phyloP scores from a whole-genome alignment of 1,140 invertebrate species.

The Cephus cinctus region DNA sequence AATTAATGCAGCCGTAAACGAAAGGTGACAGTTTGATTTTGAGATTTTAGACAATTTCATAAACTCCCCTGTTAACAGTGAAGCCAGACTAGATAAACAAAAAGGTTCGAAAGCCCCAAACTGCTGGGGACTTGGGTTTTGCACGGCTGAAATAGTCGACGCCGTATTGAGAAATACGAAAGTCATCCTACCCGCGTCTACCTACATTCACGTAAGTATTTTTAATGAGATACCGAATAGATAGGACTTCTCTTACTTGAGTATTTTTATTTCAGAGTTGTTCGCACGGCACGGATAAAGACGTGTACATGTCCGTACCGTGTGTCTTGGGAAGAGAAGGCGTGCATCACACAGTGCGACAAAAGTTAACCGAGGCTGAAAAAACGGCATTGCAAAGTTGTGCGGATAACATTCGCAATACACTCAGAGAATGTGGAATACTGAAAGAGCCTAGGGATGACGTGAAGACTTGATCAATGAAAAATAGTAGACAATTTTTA shows the following conservation, averaged over 20 bases:
- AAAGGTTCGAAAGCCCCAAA: conserved; percentile 54
- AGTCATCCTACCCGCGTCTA: conserved; percentile 58
- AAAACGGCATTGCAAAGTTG: conserved; percentile 53
- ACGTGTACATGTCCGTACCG: conserved; percentile 64
- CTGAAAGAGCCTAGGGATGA: conserved; percentile 31
- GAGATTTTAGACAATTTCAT: conserved; percentile 12
- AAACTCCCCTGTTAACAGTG: conserved; percentile 38
- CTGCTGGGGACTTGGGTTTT: conserved; percentile 59
- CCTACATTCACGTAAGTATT: conserved; percentile 56
- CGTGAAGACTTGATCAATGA: conserved; percentile 18
- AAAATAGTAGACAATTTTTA: too few species aligned
- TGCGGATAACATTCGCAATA: conserved; percentile 49
- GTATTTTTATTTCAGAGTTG: conserved; percentile 30
- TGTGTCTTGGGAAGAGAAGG: conserved; percentile 61
- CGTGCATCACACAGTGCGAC: conserved; percentile 58
- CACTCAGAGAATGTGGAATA: conserved; percentile 42
- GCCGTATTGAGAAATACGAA: conserved; percentile 60
- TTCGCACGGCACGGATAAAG: conserved; percentile 59
- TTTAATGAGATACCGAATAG: conserved; percentile 8
- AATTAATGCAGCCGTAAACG: conserved; percentile 59
- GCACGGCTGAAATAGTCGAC: conserved; percentile 56
- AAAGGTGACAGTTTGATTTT: conserved; percentile 44
- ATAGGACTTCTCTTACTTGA: conserved; percentile 9
- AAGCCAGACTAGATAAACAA: conserved; percentile 55
- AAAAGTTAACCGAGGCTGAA: conserved; percentile 58